Base-by-base conservation (phyloP, 2,797 vertebrate genomes). In the Periophthalmus magnuspinnatus region DNA sequence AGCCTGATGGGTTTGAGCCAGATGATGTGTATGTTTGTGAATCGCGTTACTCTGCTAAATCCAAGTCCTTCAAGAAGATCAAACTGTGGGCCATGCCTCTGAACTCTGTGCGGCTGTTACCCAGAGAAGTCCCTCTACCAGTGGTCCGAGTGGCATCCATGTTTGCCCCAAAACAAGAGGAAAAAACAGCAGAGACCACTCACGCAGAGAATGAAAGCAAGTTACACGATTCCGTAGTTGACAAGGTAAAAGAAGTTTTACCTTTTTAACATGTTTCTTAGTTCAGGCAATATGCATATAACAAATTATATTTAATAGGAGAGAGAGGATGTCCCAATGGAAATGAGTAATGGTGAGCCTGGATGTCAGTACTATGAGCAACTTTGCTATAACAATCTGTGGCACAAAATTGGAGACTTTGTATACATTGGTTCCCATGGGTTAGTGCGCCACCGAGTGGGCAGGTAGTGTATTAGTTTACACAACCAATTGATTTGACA, bases 1-100 rank as follows among this genome's bases (percentile, higher is more conserved):
- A 96, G 68, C 96, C 98, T 0, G 97, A 99, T 66, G 96, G 93
- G 77, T 96, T 95, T 79, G 89, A 90, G 78, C 88, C 95, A 47
- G 97, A 98, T 79, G 96, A 99, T 41, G 95, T 99, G 45, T 99
- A 95, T 36, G 93, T 99, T 59, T 99, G 98, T 2, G 98, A 99
- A 86, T 98, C 98, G 5, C 95, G 97, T 64, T 99, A 99, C 47
- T 90, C 95, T 45, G 95, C 95, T 0, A 95, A 96, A 86, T 95
- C 91, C 66, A 99, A 99, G 76, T 92, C 94, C 62, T 99, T 99
- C 84, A 99, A 99, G 82, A 99, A 99, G 93, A 99, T 99, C 77
- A 99, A 99, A 71, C 86, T 98, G 24, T 99, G 96, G 97, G 94
- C 96, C 88, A 97, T 99, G 65, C 50, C 71, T 99, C 99, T 72